A percentile compares a stretch with the other conserved stretches of the same genome.
phyloP scores from a whole-genome alignment of 2,888 invertebrate genomes.

The Cantharis rustica region DNA sequence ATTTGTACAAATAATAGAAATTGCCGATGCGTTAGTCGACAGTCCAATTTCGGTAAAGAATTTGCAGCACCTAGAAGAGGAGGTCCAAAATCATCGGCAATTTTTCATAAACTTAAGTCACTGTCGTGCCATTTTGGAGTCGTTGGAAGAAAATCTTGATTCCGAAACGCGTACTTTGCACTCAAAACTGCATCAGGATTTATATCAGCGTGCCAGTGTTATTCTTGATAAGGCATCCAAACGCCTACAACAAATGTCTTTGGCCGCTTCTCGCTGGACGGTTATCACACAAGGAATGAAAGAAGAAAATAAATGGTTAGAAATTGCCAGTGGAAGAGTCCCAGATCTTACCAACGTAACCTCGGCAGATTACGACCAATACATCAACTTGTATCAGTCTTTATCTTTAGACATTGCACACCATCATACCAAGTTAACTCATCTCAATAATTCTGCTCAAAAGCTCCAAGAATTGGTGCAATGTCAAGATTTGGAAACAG shows the following conservation, averaged over 20 bases:
- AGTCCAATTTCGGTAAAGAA: conserved; percentile 76
- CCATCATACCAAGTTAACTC: conserved; percentile 78
- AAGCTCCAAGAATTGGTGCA: conserved; percentile 75
- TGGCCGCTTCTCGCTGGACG: conserved; percentile 85
- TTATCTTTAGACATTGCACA: conserved; percentile 78
- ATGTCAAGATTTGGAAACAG: conserved; percentile 75
- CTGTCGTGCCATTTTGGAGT: conserved; percentile 84
- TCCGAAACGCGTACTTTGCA: conserved; percentile 76
- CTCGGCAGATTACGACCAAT: conserved; percentile 83
- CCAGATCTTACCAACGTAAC: conserved; percentile 81
- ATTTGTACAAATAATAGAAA: conserved; percentile 82
- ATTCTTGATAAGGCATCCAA: conserved; percentile 82
- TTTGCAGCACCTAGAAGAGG: conserved; percentile 82
- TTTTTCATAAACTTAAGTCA: conserved; percentile 89
- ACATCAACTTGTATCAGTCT: conserved; percentile 81
- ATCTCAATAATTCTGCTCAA: conserved; percentile 73
- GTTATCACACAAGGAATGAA: conserved; percentile 79
- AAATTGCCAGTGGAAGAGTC: conserved; percentile 81
- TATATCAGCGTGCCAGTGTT: conserved; percentile 76
- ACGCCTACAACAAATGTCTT: conserved; percentile 80
- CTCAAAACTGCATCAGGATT: conserved; percentile 73
- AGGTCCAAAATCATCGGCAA: conserved; percentile 86
- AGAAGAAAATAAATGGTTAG: conserved; percentile 82
- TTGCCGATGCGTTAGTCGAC: conserved; percentile 81
- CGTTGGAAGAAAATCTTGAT: conserved; percentile 82